These are phyloP conservation scores for Micrastur ruficollis DNA, from an alignment of 2,797 vertebrate genomes.

Conservation along the genomic window DNA sequence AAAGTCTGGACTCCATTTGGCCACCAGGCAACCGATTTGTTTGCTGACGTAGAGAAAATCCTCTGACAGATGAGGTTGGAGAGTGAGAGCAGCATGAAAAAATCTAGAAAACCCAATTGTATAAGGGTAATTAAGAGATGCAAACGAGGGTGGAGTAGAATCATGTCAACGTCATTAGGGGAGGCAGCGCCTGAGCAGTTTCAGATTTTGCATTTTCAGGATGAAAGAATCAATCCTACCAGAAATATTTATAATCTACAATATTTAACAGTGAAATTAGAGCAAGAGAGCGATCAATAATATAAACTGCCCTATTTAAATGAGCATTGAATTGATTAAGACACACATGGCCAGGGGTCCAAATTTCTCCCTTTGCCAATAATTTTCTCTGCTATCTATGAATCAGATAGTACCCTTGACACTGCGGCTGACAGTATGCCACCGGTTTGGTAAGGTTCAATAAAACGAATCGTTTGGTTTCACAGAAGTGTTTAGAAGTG, in stretches of 20 bases:
- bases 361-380: background rate
- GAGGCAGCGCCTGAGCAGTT: background rate
- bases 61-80: background rate
- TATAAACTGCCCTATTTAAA: slow-evolving; percentile 39
- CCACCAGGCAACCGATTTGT: background rate
- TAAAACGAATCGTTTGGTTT: background rate
- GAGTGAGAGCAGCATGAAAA: background rate
- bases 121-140: slow-evolving; percentile 13
- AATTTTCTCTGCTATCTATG: background rate
- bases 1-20: background rate
- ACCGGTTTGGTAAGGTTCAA: background rate
- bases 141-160: background rate
- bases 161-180: background rate
- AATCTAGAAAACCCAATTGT: background rate
- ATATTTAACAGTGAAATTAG: slow-evolving; percentile 23
- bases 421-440: background rate
- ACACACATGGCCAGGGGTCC: background rate
- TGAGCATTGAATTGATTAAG: slow-evolving; percentile 19
- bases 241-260: slow-evolving; percentile 25
- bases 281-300: slow-evolving; percentile 4
- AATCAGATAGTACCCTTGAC: background rate
- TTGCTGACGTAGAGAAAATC: background rate
- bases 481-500: background rate
- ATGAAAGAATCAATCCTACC: slow-evolving; percentile 14
- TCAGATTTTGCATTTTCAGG: slow-evolving; percentile 29